These are phyloP conservation scores for Drosophila takahashii DNA, from an alignment of 1,140 invertebrate genomes.

Conservation along the genomic window DNA sequence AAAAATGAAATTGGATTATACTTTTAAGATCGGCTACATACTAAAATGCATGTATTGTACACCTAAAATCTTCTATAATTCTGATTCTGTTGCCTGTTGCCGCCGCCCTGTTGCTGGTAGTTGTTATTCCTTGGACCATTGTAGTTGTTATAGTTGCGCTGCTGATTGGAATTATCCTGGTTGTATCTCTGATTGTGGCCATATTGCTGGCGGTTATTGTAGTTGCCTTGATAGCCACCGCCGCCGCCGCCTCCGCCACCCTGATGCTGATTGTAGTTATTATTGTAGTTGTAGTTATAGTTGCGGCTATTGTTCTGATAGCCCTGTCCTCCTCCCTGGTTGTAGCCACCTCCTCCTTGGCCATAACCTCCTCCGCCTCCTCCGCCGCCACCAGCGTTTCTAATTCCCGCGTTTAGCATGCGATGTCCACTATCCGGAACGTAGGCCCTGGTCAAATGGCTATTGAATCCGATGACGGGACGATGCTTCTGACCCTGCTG, in stretches of 20 bases:
- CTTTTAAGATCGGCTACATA: slow-evolving; percentile 6
- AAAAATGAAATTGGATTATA: slow-evolving; percentile 1
- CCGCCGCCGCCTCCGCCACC: slow-evolving; percentile 11
- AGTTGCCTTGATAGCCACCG: slow-evolving; percentile 37
- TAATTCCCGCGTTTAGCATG: slow-evolving; percentile 39
- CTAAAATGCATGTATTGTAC: neutral
- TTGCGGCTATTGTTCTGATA: slow-evolving; percentile 44
- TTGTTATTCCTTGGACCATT: slow-evolving; percentile 39
- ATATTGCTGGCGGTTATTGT: slow-evolving; percentile 37
- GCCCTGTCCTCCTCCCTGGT: slow-evolving; percentile 24
- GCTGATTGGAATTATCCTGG: slow-evolving; percentile 33
- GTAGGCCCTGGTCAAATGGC: slow-evolving; percentile 29
- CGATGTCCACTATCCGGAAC: slow-evolving; percentile 41
- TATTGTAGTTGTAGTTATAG: slow-evolving; percentile 39
- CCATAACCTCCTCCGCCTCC: slow-evolving; percentile 24
- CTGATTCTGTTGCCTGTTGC: slow-evolving; percentile 30
- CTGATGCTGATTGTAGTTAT: slow-evolving; percentile 29
- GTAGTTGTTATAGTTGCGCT: slow-evolving; percentile 56
- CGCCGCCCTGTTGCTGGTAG: slow-evolving; percentile 37
- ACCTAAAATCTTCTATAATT: slow-evolving; percentile 65
- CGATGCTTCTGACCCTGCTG: slow-evolving; percentile 51
- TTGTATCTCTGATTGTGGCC: slow-evolving; percentile 42
- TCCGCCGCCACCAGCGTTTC: slow-evolving; percentile 22
- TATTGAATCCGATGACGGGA: slow-evolving; percentile 65
- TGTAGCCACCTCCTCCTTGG: slow-evolving; percentile 19